Evolutionary conservation across 2,888 invertebrate species (phyloP), one percentile per base, ranked within the genome.

Genomic region (Tolmerus cingulatus): DNA sequence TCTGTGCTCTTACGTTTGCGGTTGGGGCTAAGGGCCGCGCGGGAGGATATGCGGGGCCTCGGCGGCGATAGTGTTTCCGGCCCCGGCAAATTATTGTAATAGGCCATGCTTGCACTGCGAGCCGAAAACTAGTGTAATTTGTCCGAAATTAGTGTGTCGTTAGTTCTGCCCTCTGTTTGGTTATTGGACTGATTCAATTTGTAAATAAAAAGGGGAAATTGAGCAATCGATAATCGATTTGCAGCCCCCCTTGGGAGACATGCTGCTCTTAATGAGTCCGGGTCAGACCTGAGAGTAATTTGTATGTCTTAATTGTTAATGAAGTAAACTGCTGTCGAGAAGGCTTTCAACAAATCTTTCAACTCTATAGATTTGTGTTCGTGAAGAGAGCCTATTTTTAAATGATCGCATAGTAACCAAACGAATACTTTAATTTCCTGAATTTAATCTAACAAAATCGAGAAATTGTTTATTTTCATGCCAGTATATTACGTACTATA

Each of bases 161-260:
- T 79, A 57, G 57, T 82, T 82, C 46, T 30, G 81, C 46, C 66
- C 12, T 8, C 81, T 81, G 76, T 76, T 76, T 27, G 76, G n/a
- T 34, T 34, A 76, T 34, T 55, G 14, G 23, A 51, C 55, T 34
- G 57, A 82, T 82, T 57, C 57, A n/a, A 34, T 57, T 19, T 46
- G 82, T 82, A 82, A 82, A 82, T 82, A 82, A 82, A 82, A 46
- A 82, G 9, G 66, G 27, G 51, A 57, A 55, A 82, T 82, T 82
- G 82, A 82, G 55, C 57, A 82, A 82, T 82, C 55, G 66, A 66
- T 66, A 66, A 66, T 66, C 66, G 66, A 66, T 66, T 66, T 66
- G 12, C 8, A 4, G 57, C 23, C 9, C 66, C 27, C 1, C n/a
- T 9, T 66, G 9, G 14, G 23, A 23, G 27, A 66, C 27, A 27